Evolutionary conservation across 1,140 invertebrate genomes (phyloP).

Genomic region (Penaeus japonicus): DNA sequence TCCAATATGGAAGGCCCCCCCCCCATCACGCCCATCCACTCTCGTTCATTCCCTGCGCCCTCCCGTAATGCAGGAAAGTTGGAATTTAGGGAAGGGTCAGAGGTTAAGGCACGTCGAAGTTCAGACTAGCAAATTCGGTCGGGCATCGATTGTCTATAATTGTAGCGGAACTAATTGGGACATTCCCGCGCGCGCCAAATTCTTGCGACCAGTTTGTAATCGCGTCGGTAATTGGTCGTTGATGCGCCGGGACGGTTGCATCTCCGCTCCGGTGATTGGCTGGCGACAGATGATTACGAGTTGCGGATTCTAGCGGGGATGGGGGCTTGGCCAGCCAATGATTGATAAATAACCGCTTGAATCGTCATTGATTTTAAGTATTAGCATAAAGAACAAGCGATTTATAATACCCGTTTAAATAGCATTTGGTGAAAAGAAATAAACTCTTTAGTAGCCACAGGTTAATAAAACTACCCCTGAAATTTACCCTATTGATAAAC

Average conservation of each 20-base stretch:
- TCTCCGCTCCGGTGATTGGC: constrained; percentile 15
- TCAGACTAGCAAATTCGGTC: background rate
- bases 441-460: too few species aligned
- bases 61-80: background rate
- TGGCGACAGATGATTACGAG: background rate
- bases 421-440: too few species aligned
- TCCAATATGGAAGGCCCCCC: too few species aligned
- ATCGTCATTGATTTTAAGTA: too few species aligned
- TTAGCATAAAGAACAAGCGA: too few species aligned
- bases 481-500: too few species aligned
- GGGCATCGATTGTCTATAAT: background rate
- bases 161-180: background rate
- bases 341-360: too few species aligned
- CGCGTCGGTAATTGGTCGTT: background rate
- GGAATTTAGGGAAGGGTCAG: background rate
- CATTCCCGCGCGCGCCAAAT: constrained; percentile 14
- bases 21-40: background rate
- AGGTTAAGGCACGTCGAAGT: background rate
- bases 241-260: background rate
- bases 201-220: background rate
- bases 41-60: too few species aligned
- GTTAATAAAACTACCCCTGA: too few species aligned
- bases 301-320: background rate
- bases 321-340: background rate
- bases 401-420: too few species aligned